phyloP scores from a whole-genome alignment of 2,113 vertebrate genomes.

The Ciconia maguari region DNA sequence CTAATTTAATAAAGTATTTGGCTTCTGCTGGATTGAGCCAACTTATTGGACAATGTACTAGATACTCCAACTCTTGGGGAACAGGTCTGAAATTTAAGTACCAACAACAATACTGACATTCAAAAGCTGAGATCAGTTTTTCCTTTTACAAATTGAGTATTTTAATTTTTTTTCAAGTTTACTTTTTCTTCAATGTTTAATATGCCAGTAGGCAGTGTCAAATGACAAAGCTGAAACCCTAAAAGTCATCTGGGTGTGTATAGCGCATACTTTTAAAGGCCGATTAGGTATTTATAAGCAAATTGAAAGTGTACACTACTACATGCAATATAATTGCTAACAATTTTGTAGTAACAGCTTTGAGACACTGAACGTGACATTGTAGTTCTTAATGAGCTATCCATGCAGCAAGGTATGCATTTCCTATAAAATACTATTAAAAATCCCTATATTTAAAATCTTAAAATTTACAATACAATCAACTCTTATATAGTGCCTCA shows the following conservation, averaged over 20 bases:
- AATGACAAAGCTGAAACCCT: slow-evolving; percentile 50
- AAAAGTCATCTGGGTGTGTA: slow-evolving; percentile 17
- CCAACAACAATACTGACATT: background rate
- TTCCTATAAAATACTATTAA: slow-evolving; percentile 76
- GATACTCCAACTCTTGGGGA: background rate
- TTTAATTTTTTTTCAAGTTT: slow-evolving; percentile 24
- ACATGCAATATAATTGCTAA: slow-evolving; percentile 79
- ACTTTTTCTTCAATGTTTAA: slow-evolving; percentile 7
- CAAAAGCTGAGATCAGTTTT: slow-evolving; percentile 39
- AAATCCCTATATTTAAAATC: slow-evolving; percentile 70
- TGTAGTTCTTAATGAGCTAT: slow-evolving; percentile 69
- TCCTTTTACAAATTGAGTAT: slow-evolving; percentile 7
- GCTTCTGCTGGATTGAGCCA: background rate
- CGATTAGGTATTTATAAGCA: slow-evolving; percentile 29
- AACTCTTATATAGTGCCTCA: slow-evolving; percentile 50
- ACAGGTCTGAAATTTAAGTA: slow-evolving; percentile 28
- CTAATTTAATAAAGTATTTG: background rate
- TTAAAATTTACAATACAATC: slow-evolving; percentile 70
- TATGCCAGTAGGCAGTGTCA: slow-evolving; percentile 45
- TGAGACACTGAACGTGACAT: slow-evolving; percentile 66
- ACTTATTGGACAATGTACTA: background rate
- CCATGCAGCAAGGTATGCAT: slow-evolving; percentile 91
- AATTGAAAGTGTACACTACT: slow-evolving; percentile 66
- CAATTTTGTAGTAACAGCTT: slow-evolving; percentile 64
- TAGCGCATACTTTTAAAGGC: slow-evolving; percentile 46